Conservation (phyloP, 92 coral and sea anemone genomes). For the Meandrina meandrites region DNA sequence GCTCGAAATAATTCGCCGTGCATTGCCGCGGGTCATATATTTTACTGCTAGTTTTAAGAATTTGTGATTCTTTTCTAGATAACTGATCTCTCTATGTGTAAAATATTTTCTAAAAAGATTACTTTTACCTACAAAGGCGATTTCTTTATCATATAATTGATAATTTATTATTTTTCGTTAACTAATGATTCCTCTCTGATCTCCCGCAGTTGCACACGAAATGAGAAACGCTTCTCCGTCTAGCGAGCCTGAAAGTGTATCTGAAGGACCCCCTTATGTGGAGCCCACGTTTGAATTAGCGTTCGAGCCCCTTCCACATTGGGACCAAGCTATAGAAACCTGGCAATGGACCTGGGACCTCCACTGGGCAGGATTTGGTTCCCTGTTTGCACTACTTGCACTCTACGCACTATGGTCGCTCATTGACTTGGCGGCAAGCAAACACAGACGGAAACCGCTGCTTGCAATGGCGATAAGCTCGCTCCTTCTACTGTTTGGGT, state of each 20-base stretch:
- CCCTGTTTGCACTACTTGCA: constrained; percentile 69
- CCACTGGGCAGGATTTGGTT: constrained; percentile 82
- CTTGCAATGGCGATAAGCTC: constrained; percentile 63
- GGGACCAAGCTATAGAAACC: constrained; percentile 67
- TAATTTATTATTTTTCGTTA: too few species aligned
- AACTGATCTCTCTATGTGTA: too few species aligned
- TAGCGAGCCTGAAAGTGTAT: constrained; percentile 26
- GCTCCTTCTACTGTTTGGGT: constrained; percentile 65
- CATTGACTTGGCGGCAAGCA: constrained; percentile 49
- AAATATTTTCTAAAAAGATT: too few species aligned
- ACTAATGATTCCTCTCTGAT: too few species aligned
- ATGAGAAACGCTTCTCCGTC: constrained; percentile 20
- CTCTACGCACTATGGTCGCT: constrained; percentile 79
- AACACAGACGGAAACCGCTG: constrained; percentile 60
- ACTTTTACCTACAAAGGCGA: too few species aligned
- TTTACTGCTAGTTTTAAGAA: too few species aligned
- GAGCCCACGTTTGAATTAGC: constrained; percentile 22
- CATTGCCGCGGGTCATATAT: too few species aligned
- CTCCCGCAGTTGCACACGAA: neutral
- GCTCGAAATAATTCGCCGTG: too few species aligned
- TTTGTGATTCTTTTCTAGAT: too few species aligned
- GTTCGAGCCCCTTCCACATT: constrained; percentile 80
- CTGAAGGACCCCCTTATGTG: neutral
- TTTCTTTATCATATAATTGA: too few species aligned
- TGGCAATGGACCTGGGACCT: constrained; percentile 87